Evolutionary conservation across 2,888 invertebrate genomes (phyloP).

Genomic region (Rhorus exstirpatorius): DNA sequence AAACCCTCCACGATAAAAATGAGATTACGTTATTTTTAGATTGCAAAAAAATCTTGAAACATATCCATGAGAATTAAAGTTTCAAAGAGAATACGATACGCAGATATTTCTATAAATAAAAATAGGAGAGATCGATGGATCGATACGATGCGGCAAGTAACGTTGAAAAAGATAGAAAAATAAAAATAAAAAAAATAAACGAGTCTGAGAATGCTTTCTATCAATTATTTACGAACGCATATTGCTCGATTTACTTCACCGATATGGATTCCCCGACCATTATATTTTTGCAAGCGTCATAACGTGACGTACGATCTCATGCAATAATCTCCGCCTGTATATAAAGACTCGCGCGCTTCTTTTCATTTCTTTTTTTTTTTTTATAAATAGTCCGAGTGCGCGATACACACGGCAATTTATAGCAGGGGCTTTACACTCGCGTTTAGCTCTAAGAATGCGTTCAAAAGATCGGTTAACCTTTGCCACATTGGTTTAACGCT

Average conservation of each 20-base stretch:
- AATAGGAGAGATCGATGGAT: conserved; percentile 29
- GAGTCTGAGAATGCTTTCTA: conserved; percentile 25
- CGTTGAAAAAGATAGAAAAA: too few species aligned
- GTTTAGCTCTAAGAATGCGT: conserved; percentile 76
- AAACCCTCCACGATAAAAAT: not conserved
- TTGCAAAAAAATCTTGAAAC: not conserved
- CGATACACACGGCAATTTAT: conserved; percentile 29
- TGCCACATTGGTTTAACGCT: conserved; percentile 67
- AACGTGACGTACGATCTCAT: conserved; percentile 43
- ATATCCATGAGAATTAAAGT: conserved; percentile 1
- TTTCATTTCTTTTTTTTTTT: not conserved
- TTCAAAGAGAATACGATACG: conserved; percentile 6
- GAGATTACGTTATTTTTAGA: not conserved
- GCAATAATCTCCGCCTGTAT: conserved; percentile 46
- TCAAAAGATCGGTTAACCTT: conserved; percentile 82
- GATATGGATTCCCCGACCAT: conserved; percentile 34
- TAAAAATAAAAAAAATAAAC: too few species aligned
- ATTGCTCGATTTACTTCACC: conserved; percentile 42
- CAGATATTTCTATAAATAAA: conserved; percentile 22
- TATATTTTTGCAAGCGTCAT: too few species aligned
- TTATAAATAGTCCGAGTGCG: conserved; percentile 55
- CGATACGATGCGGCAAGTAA: conserved; percentile 10
- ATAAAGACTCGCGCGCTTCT: conserved; percentile 24
- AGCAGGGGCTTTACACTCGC: conserved; percentile 75
- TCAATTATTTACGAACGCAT: conserved; percentile 42